Evolutionary conservation across 2,888 invertebrate genomes (phyloP).

Genomic region (Drosophila dives): DNA sequence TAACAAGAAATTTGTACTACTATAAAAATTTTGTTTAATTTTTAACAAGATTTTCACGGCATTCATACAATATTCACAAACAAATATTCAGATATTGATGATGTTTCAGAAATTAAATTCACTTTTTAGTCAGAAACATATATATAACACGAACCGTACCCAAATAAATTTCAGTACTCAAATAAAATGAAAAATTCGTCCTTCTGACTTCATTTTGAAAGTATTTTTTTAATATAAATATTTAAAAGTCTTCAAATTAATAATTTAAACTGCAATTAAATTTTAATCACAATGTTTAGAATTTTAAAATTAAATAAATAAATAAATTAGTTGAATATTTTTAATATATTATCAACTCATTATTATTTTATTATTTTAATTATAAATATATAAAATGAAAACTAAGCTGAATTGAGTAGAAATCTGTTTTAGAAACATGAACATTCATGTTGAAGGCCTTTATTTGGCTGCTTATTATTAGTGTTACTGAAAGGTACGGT

Average conservation of each 20-base stretch:
- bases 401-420: slow-evolving; percentile 15
- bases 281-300: background rate
- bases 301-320: background rate
- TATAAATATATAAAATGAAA: background rate
- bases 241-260: background rate
- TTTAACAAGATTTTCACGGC: slow-evolving; percentile 13
- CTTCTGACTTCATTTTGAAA: background rate
- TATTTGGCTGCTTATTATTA: slow-evolving; percentile 55
- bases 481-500: slow-evolving; percentile 14
- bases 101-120: slow-evolving; percentile 20
- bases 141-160: background rate
- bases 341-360: background rate
- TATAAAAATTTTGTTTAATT: background rate
- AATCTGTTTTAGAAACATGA: slow-evolving; percentile 30
- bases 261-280: too few species aligned
- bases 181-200: background rate
- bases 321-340: background rate
- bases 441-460: slow-evolving; percentile 22
- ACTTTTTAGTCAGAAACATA: background rate
- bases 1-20: slow-evolving; percentile 14
- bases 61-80: slow-evolving; percentile 33
- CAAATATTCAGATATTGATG: slow-evolving; percentile 15
- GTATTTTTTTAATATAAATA: background rate
- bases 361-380: background rate
- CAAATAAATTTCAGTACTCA: too few species aligned